Percentiles rank a stretch among this genome's conserved stretches.
Evolutionary conservation across 2,113 vertebrate genomes (phyloP).

Genomic region (Dipodomys spectabilis): DNA sequence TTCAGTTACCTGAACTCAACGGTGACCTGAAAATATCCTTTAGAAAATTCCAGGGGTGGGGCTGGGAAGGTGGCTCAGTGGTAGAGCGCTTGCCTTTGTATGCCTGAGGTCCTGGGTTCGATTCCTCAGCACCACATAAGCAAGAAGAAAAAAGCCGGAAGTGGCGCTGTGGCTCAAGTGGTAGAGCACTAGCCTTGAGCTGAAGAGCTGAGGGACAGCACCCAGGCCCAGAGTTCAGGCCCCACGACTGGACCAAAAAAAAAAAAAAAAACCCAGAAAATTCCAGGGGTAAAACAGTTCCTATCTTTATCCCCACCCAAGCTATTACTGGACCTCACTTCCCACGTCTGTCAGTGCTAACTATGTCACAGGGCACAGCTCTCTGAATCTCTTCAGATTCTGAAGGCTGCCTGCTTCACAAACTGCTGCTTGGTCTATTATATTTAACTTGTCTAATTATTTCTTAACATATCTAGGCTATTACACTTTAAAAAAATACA

Average conservation of each 20-base stretch:
- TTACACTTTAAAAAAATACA: not conserved
- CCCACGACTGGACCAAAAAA: too few relatives aligned
- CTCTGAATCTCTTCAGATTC: not conserved
- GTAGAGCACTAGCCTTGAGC: too few relatives aligned
- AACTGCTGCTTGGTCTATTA: not conserved
- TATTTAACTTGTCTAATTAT: not conserved
- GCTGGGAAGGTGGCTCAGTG: too few relatives aligned
- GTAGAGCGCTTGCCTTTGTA: too few relatives aligned
- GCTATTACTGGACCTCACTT: not conserved
- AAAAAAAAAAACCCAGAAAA: too few relatives aligned
- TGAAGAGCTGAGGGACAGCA: too few relatives aligned
- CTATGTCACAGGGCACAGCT: not conserved
- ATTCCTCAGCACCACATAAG: too few relatives aligned
- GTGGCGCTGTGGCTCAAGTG: too few relatives aligned
- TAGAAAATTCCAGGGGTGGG: not conserved
- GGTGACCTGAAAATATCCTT: not conserved
- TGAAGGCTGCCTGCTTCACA: not conserved
- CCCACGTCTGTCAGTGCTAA: not conserved
- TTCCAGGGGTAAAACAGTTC: too few relatives aligned
- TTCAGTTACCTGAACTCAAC: not conserved
- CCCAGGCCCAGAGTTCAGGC: too few relatives aligned
- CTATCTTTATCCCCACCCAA: not conserved
- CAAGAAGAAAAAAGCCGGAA: too few relatives aligned
- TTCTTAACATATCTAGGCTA: not conserved
- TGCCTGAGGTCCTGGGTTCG: too few relatives aligned